Evolutionary conservation across 2,888 invertebrate genomes (phyloP).

Genomic region (Diaperis boleti): DNA sequence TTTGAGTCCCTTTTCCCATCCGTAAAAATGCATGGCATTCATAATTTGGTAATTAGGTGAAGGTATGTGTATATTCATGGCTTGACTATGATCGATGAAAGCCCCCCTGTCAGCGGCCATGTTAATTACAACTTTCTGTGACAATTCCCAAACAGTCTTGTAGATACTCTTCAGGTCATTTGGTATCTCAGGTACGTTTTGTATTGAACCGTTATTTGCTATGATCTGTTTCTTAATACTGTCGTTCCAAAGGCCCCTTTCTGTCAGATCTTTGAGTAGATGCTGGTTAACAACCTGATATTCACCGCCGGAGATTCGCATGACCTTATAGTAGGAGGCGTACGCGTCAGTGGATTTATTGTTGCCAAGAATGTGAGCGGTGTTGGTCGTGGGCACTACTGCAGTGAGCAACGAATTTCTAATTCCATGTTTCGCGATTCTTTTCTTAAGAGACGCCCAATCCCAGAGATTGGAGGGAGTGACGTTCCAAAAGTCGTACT

Average conservation of each 20-base stretch:
- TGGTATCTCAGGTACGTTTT: conserved; percentile 87
- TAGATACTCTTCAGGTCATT: conserved; percentile 87
- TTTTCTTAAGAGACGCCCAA: conserved; percentile 85
- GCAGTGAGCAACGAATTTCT: conserved; percentile 91
- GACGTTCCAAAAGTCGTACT: conserved; percentile 98
- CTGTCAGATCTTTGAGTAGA: conserved; percentile 91
- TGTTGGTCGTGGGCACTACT: conserved; percentile 99
- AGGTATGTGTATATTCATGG: conserved; percentile 96
- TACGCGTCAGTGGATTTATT: conserved; percentile 99
- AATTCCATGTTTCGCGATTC: conserved; percentile 89
- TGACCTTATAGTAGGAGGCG: conserved; percentile 95
- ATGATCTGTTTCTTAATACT: conserved; percentile 94
- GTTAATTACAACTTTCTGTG: conserved; percentile 90
- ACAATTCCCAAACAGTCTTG: conserved; percentile 98
- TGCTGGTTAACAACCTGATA: conserved; percentile 98
- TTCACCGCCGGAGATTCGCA: conserved; percentile 95
- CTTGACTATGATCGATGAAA: conserved; percentile 99
- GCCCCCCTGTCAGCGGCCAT: conserved; percentile 99
- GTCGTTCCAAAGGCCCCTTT: conserved; percentile 92
- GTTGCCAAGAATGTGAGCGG: conserved; percentile 98
- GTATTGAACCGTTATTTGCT: conserved; percentile 93
- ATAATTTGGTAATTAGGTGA: conserved; percentile 93
- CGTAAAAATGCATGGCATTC: conserved; percentile 98
- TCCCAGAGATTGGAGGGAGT: conserved; percentile 89
- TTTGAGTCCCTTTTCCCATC: conserved; percentile 96